A percentile compares a stretch with the other conserved stretches of the same genome.
phyloP scores from a whole-genome alignment of 2,113 vertebrate genomes.

The Phainopepla nitens region DNA sequence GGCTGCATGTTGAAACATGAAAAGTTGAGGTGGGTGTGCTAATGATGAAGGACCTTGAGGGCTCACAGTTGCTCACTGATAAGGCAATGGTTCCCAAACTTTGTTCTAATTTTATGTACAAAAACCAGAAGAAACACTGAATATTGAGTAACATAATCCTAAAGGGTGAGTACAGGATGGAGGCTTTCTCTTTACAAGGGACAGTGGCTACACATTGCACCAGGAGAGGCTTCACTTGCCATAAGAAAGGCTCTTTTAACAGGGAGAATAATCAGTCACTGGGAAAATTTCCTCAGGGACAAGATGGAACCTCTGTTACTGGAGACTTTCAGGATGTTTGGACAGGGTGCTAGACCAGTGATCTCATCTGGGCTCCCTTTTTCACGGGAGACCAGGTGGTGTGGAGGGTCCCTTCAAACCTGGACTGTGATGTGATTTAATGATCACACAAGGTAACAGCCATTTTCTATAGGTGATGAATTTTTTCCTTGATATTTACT shows the following conservation, averaged over 20 bases:
- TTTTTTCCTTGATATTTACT: neutral
- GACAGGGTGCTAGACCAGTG: neutral
- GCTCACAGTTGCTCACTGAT: neutral
- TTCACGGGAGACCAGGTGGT: neutral
- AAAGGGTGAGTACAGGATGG: neutral
- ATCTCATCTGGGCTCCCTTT: neutral
- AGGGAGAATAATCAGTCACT: neutral
- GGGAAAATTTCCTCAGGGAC: neutral
- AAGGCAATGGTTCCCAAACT: neutral
- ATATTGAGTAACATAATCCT: neutral
- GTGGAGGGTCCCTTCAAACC: neutral
- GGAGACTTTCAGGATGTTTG: neutral
- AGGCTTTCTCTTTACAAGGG: neutral
- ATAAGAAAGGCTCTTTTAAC: too few relatives aligned
- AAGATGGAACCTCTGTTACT: neutral
- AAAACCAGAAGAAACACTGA: neutral
- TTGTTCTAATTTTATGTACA: neutral
- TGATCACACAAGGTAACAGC: neutral
- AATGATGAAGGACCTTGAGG: neutral
- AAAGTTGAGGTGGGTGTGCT: neutral
- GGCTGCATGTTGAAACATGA: neutral
- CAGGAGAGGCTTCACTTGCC: neutral
- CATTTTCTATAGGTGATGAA: neutral
- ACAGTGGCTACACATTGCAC: neutral
- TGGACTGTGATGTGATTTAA: rapidly evolving